Percentiles rank a stretch among this genome's conserved stretches.
Conservation (phyloP, 2,888 invertebrate genomes). For the Amiota communis region DNA sequence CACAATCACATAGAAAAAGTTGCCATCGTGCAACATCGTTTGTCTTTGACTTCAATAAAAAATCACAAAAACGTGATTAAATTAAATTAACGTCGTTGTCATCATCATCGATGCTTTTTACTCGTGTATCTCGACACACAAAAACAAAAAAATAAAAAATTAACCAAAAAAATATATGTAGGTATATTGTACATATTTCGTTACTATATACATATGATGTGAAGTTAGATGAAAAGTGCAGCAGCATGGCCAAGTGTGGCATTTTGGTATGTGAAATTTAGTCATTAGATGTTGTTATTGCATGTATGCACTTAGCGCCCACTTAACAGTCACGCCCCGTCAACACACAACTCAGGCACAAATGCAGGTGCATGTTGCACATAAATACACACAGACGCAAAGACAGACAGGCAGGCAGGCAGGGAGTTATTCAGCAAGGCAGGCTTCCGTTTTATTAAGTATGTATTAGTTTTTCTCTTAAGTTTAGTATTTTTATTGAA, state of each 20-base stretch:
- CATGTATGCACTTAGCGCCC: constrained; percentile 53
- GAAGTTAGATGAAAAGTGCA: neutral
- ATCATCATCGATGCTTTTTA: neutral
- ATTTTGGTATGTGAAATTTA: constrained; percentile 11
- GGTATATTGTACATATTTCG: neutral
- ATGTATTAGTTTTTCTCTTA: neutral
- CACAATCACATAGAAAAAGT: neutral
- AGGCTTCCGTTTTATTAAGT: constrained; percentile 7
- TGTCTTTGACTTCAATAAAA: constrained; percentile 25
- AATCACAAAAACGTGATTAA: constrained; percentile 57
- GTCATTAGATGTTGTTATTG: constrained; percentile 18
- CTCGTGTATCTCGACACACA: neutral
- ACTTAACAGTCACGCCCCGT: constrained; percentile 33
- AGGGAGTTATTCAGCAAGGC: neutral
- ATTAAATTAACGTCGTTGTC: constrained; percentile 37
- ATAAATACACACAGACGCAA: neutral
- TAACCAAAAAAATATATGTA: neutral
- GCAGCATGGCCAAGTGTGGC: neutral
- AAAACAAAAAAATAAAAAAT: neutral
- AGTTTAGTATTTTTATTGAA: neutral
- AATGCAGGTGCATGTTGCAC: constrained; percentile 15
- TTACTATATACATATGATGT: neutral
- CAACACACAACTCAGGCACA: neutral
- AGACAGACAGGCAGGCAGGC: neutral
- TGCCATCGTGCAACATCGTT: constrained; percentile 10